Evolutionary conservation across 2,113 vertebrate genomes (phyloP).

Genomic region (Apodemus speciosus): DNA sequence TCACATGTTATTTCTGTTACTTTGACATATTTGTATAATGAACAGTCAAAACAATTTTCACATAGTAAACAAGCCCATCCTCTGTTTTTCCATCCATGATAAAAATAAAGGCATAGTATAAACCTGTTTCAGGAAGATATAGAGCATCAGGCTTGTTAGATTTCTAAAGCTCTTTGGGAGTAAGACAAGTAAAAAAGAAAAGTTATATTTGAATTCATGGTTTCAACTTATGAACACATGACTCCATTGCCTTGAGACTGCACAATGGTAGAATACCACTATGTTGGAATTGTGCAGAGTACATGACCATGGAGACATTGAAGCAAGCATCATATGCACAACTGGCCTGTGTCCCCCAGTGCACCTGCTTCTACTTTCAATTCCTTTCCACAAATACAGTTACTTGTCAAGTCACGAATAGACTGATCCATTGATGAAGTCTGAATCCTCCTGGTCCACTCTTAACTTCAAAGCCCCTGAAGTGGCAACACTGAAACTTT

Average conservation of each 20-base stretch:
- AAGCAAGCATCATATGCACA: not conserved
- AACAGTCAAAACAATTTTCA: not conserved
- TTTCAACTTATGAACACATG: not conserved
- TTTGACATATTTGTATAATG: slow-evolving; percentile 47
- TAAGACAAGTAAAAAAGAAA: not conserved
- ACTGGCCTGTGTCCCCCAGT: not conserved
- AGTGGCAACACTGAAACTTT: not conserved
- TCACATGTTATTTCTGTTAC: not conserved
- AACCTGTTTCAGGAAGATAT: not conserved
- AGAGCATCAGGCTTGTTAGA: not conserved
- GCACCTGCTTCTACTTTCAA: not conserved
- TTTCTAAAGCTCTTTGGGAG: not conserved
- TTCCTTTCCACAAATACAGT: not conserved
- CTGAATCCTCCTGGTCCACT: not conserved
- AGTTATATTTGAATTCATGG: not conserved
- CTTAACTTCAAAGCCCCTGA: no score
- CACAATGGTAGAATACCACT: not conserved
- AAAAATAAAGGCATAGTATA: not conserved
- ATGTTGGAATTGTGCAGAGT: not conserved
- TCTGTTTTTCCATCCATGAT: not conserved
- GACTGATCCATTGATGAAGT: not conserved
- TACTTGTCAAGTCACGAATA: not conserved
- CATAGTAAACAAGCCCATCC: not conserved
- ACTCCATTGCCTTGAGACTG: not conserved
- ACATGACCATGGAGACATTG: rapidly evolving